These are phyloP conservation scores for Melospiza georgiana DNA, from an alignment of 2,113 vertebrate genomes.

Conservation along the genomic window DNA sequence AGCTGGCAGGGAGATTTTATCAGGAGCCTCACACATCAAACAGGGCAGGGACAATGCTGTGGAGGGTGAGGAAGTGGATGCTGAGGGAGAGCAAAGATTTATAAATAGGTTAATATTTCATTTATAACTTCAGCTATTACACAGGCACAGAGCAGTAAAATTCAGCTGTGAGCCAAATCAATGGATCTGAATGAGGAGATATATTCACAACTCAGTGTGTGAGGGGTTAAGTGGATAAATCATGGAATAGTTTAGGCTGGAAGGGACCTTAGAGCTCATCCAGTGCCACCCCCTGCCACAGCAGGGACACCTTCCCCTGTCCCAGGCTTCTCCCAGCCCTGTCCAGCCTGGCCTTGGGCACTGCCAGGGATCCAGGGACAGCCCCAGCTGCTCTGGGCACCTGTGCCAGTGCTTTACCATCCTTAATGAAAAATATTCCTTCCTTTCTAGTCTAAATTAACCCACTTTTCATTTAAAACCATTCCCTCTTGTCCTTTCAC, in stretches of 20 bases:
- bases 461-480: background rate
- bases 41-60: background rate
- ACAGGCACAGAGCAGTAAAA: background rate
- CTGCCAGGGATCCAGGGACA: background rate
- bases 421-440: background rate
- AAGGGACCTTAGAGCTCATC: background rate
- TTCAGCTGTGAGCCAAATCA: background rate
- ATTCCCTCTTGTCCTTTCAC: background rate
- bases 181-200: background rate
- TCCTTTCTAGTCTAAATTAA: background rate
- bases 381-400: background rate
- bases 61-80: background rate
- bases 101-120: background rate
- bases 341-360: background rate
- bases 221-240: background rate
- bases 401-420: rapidly evolving
- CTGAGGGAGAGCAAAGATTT: background rate
- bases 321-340: background rate
- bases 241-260: background rate
- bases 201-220: rapidly evolving
- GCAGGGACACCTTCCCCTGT: background rate
- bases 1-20: background rate
- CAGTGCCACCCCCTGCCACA: background rate
- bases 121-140: background rate
- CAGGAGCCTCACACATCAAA: background rate